phyloP scores from a whole-genome alignment of 2,888 invertebrate species.

The Platycnemis pennipes region DNA sequence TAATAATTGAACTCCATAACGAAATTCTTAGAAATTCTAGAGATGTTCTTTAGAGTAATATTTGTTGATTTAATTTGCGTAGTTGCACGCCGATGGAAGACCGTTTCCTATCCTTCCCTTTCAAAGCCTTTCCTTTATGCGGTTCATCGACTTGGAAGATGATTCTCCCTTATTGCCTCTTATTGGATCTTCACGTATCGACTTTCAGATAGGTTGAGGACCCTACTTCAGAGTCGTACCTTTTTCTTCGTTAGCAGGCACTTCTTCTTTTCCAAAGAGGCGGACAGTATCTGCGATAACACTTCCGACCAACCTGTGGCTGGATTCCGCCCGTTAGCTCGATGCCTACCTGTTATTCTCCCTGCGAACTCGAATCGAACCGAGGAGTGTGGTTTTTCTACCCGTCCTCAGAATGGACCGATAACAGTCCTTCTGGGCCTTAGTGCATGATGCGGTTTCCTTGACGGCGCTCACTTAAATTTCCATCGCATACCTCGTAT shows the following conservation, averaged over 20 bases:
- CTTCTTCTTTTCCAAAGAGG: neutral
- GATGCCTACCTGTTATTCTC: neutral
- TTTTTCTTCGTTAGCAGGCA: neutral
- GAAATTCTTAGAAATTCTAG: too few species aligned
- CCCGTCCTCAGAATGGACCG: neutral
- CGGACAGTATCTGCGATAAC: neutral
- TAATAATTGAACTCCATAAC: too few species aligned
- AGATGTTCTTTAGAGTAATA: too few species aligned
- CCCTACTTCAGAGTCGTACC: neutral
- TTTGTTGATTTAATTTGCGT: too few species aligned
- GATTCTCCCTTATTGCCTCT: neutral
- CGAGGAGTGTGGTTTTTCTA: neutral
- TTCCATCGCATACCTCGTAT: too few species aligned
- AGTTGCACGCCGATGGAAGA: neutral
- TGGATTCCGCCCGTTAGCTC: neutral
- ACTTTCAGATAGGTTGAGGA: neutral
- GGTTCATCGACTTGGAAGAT: neutral
- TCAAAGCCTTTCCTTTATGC: neutral
- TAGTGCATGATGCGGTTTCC: too few species aligned
- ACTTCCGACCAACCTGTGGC: neutral
- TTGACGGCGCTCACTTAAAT: too few species aligned
- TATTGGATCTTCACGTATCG: neutral
- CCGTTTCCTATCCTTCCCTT: neutral
- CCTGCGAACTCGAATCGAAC: neutral
- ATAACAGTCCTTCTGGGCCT: too few species aligned